These are phyloP conservation scores for Pomatostomus ruficeps DNA, from an alignment of 2,113 vertebrate genomes.

Conservation along the genomic window DNA sequence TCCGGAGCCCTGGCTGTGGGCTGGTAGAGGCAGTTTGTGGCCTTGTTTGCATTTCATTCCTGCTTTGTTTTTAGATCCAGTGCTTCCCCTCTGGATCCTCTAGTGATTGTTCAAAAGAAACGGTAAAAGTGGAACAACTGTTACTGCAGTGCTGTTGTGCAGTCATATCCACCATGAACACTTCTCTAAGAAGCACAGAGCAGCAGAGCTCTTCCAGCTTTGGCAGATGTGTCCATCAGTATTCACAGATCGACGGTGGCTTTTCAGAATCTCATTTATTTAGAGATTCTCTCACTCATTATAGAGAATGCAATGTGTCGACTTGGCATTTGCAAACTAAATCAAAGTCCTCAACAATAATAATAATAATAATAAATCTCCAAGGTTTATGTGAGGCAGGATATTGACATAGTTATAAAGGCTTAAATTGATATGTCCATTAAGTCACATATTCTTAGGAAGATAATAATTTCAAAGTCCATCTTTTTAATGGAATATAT, in stretches of 20 bases:
- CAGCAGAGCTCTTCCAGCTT: neutral
- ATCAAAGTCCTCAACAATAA: neutral
- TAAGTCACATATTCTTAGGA: neutral
- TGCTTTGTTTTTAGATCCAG: neutral
- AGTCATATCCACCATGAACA: neutral
- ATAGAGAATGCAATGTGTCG: neutral
- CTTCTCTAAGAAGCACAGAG: neutral
- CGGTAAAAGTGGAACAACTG: neutral
- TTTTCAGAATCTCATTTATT: neutral
- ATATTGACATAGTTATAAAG: neutral
- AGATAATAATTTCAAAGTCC: neutral
- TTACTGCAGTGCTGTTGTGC: neutral
- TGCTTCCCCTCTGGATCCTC: neutral
- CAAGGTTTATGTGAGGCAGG: neutral
- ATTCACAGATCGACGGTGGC: neutral
- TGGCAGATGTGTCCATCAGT: neutral
- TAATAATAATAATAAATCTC: slow-evolving; percentile 1
- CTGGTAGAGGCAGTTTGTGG: neutral
- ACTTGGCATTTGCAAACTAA: neutral
- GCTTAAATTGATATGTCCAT: neutral
- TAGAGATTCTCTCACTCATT: neutral
- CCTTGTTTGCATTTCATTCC: neutral
- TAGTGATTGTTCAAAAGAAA: neutral
- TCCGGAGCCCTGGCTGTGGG: neutral
- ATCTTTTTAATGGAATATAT: neutral